These are phyloP conservation scores for Gymnothorax javanicus DNA, from an alignment of 2,797 vertebrate genomes.

Conservation along the genomic window DNA sequence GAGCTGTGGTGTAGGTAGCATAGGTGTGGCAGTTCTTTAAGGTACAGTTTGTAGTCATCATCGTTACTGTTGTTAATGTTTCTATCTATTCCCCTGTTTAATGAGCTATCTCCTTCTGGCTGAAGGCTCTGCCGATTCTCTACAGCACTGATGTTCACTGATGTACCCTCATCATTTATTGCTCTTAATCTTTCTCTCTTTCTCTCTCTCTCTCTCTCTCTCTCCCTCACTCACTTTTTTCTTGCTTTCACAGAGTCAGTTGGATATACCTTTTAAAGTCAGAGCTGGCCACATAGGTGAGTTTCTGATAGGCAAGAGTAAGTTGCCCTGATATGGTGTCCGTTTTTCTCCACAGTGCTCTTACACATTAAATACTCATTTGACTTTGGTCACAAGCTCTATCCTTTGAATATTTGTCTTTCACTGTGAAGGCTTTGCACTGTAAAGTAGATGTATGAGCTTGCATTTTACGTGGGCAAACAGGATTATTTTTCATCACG, in stretches of 20 bases:
- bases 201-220: conserved; percentile 49
- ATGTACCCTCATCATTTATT: not conserved
- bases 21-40: not conserved
- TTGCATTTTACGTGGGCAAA: not conserved
- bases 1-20: not conserved
- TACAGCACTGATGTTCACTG: not conserved
- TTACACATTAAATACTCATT: not conserved
- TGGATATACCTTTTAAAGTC: conserved; percentile 97
- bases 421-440: not conserved
- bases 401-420: not conserved
- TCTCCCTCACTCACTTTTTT: conserved; percentile 51
- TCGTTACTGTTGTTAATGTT: not conserved
- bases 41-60: not conserved
- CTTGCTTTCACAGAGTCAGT: conserved; percentile 81
- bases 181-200: no score
- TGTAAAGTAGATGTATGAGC: not conserved
- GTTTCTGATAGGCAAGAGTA: conserved; percentile 38
- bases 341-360: not conserved
- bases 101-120: not conserved
- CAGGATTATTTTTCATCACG: not conserved
- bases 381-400: not conserved
- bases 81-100: not conserved
- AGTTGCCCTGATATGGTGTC: not conserved
- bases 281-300: conserved; percentile 95
- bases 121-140: not conserved